Conservation (phyloP, 2,888 invertebrate species). For the Pachycephus smyrnensis region DNA sequence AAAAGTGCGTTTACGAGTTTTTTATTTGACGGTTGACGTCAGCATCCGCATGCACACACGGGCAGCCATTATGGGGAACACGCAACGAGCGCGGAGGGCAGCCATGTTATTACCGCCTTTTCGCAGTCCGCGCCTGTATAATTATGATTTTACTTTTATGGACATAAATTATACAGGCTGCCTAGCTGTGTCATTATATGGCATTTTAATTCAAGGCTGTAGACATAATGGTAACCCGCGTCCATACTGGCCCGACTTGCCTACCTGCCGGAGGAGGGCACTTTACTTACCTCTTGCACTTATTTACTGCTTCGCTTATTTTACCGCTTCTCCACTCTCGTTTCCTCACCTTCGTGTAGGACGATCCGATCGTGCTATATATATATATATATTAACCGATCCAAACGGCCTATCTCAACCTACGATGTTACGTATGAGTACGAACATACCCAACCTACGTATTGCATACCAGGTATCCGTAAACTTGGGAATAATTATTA, state of each 20-base stretch:
- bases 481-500: not conserved
- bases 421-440: not conserved
- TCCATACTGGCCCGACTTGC: slow-evolving; percentile 32
- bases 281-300: slow-evolving; percentile 14
- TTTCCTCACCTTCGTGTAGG: slow-evolving; percentile 15
- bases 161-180: slow-evolving; percentile 64
- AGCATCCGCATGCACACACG: slow-evolving; percentile 21
- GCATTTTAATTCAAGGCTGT: slow-evolving; percentile 66
- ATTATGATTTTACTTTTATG: slow-evolving; percentile 67
- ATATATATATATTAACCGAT: not conserved
- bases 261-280: slow-evolving; percentile 46
- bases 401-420: not conserved
- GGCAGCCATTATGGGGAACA: slow-evolving; percentile 37
- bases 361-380: not conserved
- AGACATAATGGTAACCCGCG: slow-evolving; percentile 62
- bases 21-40: slow-evolving; percentile 16
- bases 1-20: slow-evolving; percentile 20
- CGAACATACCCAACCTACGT: not conserved
- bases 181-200: slow-evolving; percentile 64
- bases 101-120: slow-evolving; percentile 63
- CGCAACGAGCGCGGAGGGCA: slow-evolving; percentile 43
- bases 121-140: slow-evolving; percentile 62
- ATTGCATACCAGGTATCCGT: not conserved
- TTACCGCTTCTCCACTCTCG: slow-evolving; percentile 21
- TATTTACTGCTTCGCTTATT: slow-evolving; percentile 24